Evolutionary conservation across 2,888 invertebrate genomes (phyloP), one percentile per base, ranked within the genome.

Genomic region (Polia nebulosa): DNA sequence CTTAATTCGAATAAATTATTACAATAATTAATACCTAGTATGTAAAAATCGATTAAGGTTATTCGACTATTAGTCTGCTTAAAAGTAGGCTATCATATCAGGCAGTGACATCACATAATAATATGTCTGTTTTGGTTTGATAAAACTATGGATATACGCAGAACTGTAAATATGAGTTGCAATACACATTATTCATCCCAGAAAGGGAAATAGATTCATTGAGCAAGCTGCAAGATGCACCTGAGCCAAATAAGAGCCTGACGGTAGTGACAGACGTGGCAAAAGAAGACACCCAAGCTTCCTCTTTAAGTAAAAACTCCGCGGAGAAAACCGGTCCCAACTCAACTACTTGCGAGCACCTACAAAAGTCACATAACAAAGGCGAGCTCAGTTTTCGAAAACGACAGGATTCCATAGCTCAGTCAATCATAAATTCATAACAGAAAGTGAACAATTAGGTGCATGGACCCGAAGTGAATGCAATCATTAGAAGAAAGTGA

Each of bases 401-500:
- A 66, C 11, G 29, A 36, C 44, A 45, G 29, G 52, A 44, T 36
- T 36, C 17, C 22, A 32, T 66, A 45, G 32, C 25, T 34, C 29
- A 29, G n/a, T 45, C 8, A 55, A 45, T 45, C 34, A 60, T 60
- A 20, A 11, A 55, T 39, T 45, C 34, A 60, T 60, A 20, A 45
- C 55, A 51, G 72, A 71, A 73, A 60, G 72, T 59, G 15, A 76
- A 59, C 55, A 76, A 71, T 59, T 45, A 76, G n/a, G n/a, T n/a
- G n/a, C 22, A 51, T 25, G 29, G 22, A 75, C 57, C 41, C 25
- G 59, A 72, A 74, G 47, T 57, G 59, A 60, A 65, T 36, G 75
- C 78, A 58, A 78, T 47, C 20, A 53, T 61, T 67, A 72, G 69
- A 75, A 68, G 80, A 80, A 76, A 76, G 76, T 68, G 41, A 59